Evolutionary conservation across 2,888 invertebrate genomes (phyloP).

Genomic region (Entomobrya multifasciata): DNA sequence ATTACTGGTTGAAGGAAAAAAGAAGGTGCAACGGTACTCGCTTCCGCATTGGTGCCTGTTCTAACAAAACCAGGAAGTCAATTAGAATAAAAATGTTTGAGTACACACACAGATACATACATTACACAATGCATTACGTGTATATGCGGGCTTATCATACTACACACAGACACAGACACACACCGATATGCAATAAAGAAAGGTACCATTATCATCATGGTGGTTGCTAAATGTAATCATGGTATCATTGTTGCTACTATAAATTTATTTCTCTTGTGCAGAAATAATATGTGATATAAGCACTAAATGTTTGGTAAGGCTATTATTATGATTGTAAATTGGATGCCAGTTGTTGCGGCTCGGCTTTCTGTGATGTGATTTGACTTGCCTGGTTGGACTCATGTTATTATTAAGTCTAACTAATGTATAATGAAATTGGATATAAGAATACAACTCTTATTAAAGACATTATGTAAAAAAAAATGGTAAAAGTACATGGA

Average conservation of each 20-base stretch:
- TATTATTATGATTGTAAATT: no score
- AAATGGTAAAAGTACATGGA: constrained; percentile 36
- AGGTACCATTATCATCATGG: not conserved
- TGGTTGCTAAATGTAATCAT: constrained; percentile 4
- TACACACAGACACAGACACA: no score
- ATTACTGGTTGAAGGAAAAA: constrained; percentile 46
- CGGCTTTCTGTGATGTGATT: not conserved
- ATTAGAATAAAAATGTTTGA: constrained; percentile 47
- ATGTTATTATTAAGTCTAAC: not conserved
- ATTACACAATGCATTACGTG: no score
- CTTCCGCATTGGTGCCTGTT: constrained; percentile 59
- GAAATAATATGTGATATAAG: no score
- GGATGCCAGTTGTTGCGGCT: constrained; percentile 3
- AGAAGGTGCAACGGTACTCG: constrained; percentile 61
- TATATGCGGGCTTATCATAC: no score
- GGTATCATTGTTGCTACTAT: not conserved
- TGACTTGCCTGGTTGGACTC: not conserved
- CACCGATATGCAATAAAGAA: no score
- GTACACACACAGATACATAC: constrained; percentile 11
- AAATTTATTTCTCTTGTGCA: not conserved
- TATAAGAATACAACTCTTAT: not conserved
- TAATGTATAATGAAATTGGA: not conserved
- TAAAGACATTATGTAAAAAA: not conserved
- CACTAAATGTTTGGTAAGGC: no score
- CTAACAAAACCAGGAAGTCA: constrained; percentile 62